phyloP scores from a whole-genome alignment of 2,797 vertebrate species.

The Todus mexicanus region DNA sequence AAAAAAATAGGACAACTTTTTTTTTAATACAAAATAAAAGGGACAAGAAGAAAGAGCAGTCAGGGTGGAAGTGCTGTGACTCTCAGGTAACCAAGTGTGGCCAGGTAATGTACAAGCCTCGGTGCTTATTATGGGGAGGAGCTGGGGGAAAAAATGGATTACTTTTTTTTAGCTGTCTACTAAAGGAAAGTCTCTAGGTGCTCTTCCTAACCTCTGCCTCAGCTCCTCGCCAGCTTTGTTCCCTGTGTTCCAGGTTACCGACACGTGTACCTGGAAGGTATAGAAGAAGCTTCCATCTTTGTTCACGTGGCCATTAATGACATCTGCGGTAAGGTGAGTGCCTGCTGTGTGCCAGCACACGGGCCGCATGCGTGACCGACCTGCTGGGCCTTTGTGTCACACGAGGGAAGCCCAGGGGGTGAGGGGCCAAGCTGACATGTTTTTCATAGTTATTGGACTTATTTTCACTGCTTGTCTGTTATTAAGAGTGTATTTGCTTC shows the following conservation, averaged over 20 bases:
- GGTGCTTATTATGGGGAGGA: background rate
- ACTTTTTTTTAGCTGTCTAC: background rate
- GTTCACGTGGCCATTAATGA: constrained; percentile 94
- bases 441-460: background rate
- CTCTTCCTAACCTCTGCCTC: background rate
- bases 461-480: background rate
- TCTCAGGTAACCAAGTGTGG: background rate
- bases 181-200: background rate
- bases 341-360: background rate
- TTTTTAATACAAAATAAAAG: background rate
- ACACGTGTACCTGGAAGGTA: constrained; percentile 97
- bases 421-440: background rate
- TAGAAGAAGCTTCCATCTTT: constrained; percentile 97
- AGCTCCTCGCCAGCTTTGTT: background rate
- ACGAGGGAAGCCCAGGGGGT: background rate
- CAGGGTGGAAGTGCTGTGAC: background rate
- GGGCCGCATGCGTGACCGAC: too few species aligned
- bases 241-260: constrained; percentile 83
- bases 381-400: background rate
- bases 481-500: background rate
- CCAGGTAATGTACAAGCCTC: background rate
- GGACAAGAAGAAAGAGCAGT: background rate
- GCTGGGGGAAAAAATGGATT: background rate
- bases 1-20: background rate
- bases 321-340: constrained; percentile 97